Base-by-base conservation (phyloP, 2,113 vertebrate species). In the Ariopsis seemanni region DNA sequence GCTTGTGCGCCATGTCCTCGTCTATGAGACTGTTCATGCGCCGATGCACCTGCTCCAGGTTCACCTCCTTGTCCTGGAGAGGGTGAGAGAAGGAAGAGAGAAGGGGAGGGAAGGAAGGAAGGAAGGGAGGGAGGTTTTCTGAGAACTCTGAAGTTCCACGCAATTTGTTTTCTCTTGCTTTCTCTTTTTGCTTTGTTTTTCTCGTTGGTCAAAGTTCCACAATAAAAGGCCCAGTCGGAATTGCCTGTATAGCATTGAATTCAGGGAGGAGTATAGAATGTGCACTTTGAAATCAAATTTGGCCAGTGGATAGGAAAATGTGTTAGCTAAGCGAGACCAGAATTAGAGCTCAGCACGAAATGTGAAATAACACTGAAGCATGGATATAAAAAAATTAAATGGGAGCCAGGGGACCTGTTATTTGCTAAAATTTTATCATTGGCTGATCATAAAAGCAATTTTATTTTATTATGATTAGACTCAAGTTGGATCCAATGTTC, bases 1-100 rank as follows among this genome's bases (percentile, higher is more conserved):
- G 98, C 96, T 99, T 99, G 96, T 99, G 98, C 82, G 92, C 97
- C 94, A 99, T 96, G 93, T 99, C 98, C 95, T 99, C 98, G 81
- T 99, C 98, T 91, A 99, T 97, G 90, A 99, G 97, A 92, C 97
- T 99, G 95, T 98, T 99, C 95, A 99, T 98, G 91, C 98, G 97
- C 52, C 96, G 96, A 18, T 99, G 98, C 69, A 99, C 98, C 94
- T 99, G 98, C 89, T 99, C 98, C 96, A 99, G 93, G 52, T 99
- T 98, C 92, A 99, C 97, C 94, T 99, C 98, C 94, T 99, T 99
- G 95, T 99, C 98, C 98, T 99, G 91, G 48, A 92, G 65, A 89
- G 87, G 88, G 77, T 12, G 80, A 84, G 88, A 87, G 53, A 87
- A 90, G 88, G 90, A 83, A 91, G 91, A 94, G 75, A 95, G 92